Conservation (phyloP, 2,113 vertebrate species). For the Pheucticus melanocephalus region DNA sequence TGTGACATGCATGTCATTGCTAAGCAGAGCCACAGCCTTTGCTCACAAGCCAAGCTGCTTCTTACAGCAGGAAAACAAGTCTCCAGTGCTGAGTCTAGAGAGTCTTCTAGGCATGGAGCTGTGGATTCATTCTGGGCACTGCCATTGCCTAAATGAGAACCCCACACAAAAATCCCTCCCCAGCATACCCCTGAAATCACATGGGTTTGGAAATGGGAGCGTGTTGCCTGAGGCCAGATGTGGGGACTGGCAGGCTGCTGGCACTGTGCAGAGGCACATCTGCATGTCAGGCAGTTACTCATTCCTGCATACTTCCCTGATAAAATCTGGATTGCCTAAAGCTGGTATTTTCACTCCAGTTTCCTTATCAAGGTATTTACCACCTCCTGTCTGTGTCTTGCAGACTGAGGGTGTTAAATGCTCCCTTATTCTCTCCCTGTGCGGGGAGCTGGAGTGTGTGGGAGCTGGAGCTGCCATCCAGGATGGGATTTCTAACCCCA, state of each 20-base stretch:
- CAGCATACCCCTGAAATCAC: neutral
- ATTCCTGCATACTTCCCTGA: conserved; percentile 57
- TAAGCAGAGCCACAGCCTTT: neutral
- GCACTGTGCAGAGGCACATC: conserved; percentile 38
- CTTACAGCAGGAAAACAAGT: neutral
- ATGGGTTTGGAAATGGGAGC: neutral
- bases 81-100: neutral
- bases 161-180: neutral
- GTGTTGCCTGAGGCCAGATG: neutral
- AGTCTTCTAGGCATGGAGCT: neutral
- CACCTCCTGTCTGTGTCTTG: conserved; percentile 42
- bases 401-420: conserved; percentile 5
- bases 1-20: neutral
- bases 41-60: neutral
- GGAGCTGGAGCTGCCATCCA: neutral
- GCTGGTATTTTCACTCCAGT: conserved; percentile 56
- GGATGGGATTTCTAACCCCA: neutral
- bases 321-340: conserved; percentile 66
- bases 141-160: neutral
- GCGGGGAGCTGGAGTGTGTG: neutral
- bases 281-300: conserved; percentile 54
- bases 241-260: conserved; percentile 36
- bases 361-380: conserved; percentile 66
- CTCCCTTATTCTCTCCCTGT: neutral
- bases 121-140: neutral